These are phyloP conservation scores for Rhingia campestris DNA, from an alignment of 2,888 invertebrate species.

Conservation along the genomic window DNA sequence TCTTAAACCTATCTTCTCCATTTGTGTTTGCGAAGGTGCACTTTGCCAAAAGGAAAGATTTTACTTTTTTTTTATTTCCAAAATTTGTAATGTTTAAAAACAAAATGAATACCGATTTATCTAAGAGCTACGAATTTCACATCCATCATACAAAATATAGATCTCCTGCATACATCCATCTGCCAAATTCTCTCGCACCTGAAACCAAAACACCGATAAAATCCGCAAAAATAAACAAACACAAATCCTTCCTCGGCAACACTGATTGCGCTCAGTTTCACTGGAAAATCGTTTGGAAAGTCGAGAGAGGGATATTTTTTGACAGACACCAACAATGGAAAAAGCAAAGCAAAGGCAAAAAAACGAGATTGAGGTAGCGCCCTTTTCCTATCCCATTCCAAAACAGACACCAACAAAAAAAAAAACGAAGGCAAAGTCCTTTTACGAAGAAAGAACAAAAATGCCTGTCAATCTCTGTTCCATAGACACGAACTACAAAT, in stretches of 20 bases:
- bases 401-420: neutral
- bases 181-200: no score
- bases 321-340: constrained; percentile 42
- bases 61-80: no score
- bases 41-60: no score
- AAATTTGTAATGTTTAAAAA: no score
- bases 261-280: constrained; percentile 38
- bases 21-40: no score
- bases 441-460: neutral
- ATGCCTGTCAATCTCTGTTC: neutral
- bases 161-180: no score
- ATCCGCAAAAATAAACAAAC: neutral
- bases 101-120: no score
- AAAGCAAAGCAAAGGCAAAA: constrained; percentile 22
- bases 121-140: no score
- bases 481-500: constrained; percentile 2
- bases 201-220: no score
- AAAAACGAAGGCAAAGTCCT: neutral
- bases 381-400: constrained; percentile 35
- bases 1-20: no score
- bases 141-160: no score
- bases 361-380: constrained; percentile 57
- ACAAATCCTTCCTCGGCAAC: constrained; percentile 41
- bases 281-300: constrained; percentile 52
- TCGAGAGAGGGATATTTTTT: constrained; percentile 21